phyloP scores from a whole-genome alignment of 2,797 vertebrate genomes.

The Onychomys arenicola region DNA sequence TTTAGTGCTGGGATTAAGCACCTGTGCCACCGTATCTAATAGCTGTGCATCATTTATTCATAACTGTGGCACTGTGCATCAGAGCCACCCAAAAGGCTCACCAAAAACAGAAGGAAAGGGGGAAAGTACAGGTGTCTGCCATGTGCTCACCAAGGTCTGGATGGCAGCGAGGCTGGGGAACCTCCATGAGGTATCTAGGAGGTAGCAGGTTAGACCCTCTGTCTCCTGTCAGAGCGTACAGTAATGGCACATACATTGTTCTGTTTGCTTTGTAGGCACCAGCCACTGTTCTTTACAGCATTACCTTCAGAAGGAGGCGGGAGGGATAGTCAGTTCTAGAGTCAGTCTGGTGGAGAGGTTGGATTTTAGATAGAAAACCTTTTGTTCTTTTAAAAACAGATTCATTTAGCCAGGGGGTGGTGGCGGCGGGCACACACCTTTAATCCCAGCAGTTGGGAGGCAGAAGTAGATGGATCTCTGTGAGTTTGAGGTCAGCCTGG shows the following conservation, averaged over 20 bases:
- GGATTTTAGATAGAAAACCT: neutral
- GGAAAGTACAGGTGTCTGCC: neutral
- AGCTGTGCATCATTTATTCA: neutral
- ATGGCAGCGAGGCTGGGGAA: neutral
- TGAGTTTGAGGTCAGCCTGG: neutral
- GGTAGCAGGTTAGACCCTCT: neutral
- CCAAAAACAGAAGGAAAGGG: neutral
- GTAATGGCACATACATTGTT: too few species aligned
- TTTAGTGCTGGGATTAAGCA: neutral
- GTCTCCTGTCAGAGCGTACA: rapidly evolving
- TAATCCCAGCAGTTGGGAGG: neutral
- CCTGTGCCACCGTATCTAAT: neutral
- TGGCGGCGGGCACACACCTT: neutral
- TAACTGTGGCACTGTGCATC: neutral
- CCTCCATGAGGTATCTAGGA: neutral
- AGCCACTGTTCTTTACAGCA: neutral
- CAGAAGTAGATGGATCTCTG: neutral
- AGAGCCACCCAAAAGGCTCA: neutral
- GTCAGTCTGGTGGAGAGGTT: neutral
- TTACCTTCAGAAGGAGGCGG: neutral
- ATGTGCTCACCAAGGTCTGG: neutral
- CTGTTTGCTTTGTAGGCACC: neutral
- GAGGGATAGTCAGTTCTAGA: neutral
- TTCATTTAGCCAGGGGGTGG: neutral
- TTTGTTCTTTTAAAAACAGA: neutral